Conservation (phyloP, 2,113 vertebrate species). For the Apteryx mantelli region DNA sequence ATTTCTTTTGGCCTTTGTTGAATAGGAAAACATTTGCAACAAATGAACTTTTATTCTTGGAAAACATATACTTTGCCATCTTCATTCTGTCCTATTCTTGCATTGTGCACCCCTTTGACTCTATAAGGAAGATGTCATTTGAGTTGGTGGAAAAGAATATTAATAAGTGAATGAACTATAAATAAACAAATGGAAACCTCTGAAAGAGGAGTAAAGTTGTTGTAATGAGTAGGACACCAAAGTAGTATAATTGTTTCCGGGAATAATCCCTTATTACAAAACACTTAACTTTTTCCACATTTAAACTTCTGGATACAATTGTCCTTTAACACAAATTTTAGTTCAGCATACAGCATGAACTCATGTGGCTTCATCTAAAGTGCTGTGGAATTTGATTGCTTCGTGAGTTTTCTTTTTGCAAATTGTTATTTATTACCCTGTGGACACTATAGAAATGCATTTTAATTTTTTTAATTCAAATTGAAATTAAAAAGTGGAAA, state of each 20-base stretch:
- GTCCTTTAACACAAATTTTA: constrained; percentile 2
- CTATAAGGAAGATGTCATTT: background rate
- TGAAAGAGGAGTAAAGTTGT: constrained; percentile 24
- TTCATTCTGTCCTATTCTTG: background rate
- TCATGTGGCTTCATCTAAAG: constrained; percentile 48
- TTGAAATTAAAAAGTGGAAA: constrained; percentile 11
- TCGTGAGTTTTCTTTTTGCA: background rate
- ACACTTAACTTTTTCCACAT: constrained; percentile 42
- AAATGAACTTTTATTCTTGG: background rate
- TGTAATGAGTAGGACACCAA: constrained; percentile 21
- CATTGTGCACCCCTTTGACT: background rate
- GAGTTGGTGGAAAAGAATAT: background rate
- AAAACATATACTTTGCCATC: background rate
- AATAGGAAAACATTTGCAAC: background rate
- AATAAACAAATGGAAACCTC: constrained; percentile 22
- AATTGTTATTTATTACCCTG: constrained; percentile 3
- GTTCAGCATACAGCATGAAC: background rate
- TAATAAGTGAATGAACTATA: constrained; percentile 15
- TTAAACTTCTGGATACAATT: constrained; percentile 42
- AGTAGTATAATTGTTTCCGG: constrained; percentile 31
- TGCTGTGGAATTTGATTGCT: background rate
- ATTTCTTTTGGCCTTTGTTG: background rate
- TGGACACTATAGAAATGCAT: background rate
- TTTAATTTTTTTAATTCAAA: constrained; percentile 1
- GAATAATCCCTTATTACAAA: constrained; percentile 46